Evolutionary conservation across 2,888 invertebrate species (phyloP), one percentile per base, ranked within the genome.

Genomic region (Ochropleura leucogaster): DNA sequence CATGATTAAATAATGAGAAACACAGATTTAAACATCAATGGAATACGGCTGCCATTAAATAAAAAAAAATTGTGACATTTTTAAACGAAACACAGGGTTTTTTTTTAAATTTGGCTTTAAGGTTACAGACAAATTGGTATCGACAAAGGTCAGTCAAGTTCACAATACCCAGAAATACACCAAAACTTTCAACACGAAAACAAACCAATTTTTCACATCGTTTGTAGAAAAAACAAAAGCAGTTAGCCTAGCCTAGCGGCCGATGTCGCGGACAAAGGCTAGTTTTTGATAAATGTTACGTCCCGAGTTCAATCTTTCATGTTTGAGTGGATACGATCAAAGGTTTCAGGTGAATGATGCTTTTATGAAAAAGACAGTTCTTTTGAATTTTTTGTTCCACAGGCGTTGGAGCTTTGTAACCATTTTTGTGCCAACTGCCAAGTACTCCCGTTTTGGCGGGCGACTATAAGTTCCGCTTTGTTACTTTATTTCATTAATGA

Each of bases 311-410:
- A 87, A 89, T 90, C 85, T 90, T 90, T 91, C 85, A 88, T 89
- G 86, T 90, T 87, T 87, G 85, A 89, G 74, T 86, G 86, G 85
- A 72, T 84, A 82, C 77, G 87, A 88, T 90, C 86, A 88, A 86
- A 85, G 85, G 85, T 77, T 74, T 82, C 83, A 83, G 72, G 79
- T 82, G 84, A 84, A 85, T 83, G 79, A 83, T 74, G 83, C 84
- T 88, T 77, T 89, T 87, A 86, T 88, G 83, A 85, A 87, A 90
- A 89, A 85, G 91, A 88, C 83, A 84, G 84, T 87, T 73, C 90
- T 90, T 89, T 89, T 88, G 78, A 92, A 89, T 80, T 86, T 92
- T 91, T 90, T 90, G 83, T 87, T 84, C 73, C 65, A 72, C 63
- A 79, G 83, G 85, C 83, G 57, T 64, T 75, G 72, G 81, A 84